These are phyloP conservation scores for Amniataba percoides DNA, from an alignment of 2,797 vertebrate species.

Conservation along the genomic window DNA sequence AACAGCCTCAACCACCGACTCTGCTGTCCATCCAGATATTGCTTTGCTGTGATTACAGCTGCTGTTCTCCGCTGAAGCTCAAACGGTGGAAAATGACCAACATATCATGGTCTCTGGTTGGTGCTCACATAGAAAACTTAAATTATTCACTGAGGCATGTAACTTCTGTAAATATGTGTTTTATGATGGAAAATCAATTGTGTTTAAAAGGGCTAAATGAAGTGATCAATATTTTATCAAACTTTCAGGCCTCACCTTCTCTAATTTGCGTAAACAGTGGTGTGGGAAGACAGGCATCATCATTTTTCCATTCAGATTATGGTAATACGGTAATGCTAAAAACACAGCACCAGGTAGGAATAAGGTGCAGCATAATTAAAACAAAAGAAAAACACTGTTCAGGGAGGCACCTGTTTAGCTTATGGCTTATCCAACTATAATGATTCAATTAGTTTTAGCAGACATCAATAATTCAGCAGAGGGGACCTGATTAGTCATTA, in stretches of 20 bases:
- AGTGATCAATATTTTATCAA: accelerated
- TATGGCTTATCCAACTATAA: background rate
- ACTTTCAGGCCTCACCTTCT: background rate
- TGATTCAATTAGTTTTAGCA: background rate
- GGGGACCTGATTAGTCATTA: background rate
- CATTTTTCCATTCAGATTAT: background rate
- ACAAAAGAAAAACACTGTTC: background rate
- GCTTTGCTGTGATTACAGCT: conserved; percentile 36
- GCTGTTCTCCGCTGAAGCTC: conserved; percentile 5
- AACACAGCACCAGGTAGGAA: background rate
- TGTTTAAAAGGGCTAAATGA: background rate
- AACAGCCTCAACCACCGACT: conserved; percentile 29
- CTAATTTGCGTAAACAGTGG: background rate
- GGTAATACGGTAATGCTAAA: background rate
- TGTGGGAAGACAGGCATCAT: background rate
- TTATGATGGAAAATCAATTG: background rate
- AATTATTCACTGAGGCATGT: background rate
- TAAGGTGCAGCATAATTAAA: background rate
- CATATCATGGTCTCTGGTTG: background rate
- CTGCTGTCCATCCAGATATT: conserved; percentile 30
- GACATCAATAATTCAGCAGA: background rate
- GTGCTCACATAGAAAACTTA: background rate
- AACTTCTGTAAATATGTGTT: background rate
- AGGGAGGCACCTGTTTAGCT: background rate
- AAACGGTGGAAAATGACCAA: conserved; percentile 3